These are phyloP conservation scores for Quadriops clusia DNA, from an alignment of 2,888 invertebrate genomes.

Conservation along the genomic window DNA sequence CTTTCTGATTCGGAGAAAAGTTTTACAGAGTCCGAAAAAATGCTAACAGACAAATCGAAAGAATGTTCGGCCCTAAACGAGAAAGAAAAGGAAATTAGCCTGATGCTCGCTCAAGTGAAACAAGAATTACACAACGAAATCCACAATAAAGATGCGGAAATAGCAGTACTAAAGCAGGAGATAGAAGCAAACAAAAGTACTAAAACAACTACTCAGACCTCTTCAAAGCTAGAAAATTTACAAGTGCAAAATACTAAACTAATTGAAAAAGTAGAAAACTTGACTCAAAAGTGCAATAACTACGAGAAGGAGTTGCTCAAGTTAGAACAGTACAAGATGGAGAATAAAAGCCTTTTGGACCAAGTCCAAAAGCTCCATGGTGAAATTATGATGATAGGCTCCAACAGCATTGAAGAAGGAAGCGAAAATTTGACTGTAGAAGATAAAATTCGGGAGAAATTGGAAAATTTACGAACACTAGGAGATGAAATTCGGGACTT, in stretches of 20 bases:
- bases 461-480: conserved; percentile 6
- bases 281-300: conserved; percentile 28
- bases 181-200: conserved; percentile 22
- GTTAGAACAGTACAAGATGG: conserved; percentile 27
- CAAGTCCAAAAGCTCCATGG: conserved; percentile 2
- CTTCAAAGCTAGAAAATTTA: conserved; percentile 29
- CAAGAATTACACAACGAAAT: conserved; percentile 35
- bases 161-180: conserved; percentile 29
- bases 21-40: too few species aligned
- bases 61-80: conserved; percentile 24
- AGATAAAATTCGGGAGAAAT: conserved; percentile 14
- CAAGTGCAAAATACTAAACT: conserved; percentile 32
- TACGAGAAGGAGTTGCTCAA: conserved; percentile 30
- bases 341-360: conserved; percentile 16
- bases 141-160: conserved; percentile 31
- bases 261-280: conserved; percentile 30
- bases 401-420: conserved; percentile 1
- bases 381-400: neutral
- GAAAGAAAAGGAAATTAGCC: conserved; percentile 32
- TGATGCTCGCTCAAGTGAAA: conserved; percentile 33
- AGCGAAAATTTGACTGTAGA: conserved; percentile 15
- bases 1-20: too few species aligned
- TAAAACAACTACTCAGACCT: conserved; percentile 15
- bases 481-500: conserved; percentile 3
- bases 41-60: conserved; percentile 16